A percentile compares a stretch with the other conserved stretches of the same genome.
phyloP scores from a whole-genome alignment of 2,113 vertebrate genomes.

The Uropsilus gracilis region DNA sequence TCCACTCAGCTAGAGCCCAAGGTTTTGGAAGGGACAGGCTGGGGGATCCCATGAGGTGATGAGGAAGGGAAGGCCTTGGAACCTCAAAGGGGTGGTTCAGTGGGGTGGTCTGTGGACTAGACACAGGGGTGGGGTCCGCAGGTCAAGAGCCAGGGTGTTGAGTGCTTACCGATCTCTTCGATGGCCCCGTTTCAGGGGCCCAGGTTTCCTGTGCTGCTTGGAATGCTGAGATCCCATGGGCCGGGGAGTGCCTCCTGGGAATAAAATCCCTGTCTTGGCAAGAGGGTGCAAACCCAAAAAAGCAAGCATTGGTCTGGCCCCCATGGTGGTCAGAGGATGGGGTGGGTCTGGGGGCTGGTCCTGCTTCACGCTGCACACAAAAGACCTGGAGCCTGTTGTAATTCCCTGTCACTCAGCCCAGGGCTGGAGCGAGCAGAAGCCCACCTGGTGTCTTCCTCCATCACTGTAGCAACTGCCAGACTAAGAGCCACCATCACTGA shows the following conservation, averaged over 20 bases:
- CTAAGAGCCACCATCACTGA: neutral
- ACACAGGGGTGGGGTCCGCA: neutral
- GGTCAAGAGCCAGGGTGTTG: neutral
- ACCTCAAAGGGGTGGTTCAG: neutral
- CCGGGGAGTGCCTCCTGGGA: slow-evolving; percentile 72
- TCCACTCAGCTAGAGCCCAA: neutral
- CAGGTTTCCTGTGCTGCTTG: slow-evolving; percentile 72
- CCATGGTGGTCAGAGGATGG: neutral
- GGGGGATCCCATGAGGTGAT: neutral
- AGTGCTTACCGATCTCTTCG: slow-evolving; percentile 76
- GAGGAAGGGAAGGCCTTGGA: neutral
- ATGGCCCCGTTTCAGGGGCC: slow-evolving; percentile 78
- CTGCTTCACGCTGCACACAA: neutral
- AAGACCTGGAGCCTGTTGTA: neutral
- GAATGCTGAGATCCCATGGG: slow-evolving; percentile 81
- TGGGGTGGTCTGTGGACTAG: neutral
- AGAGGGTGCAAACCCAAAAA: slow-evolving; percentile 53
- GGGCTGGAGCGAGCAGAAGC: neutral
- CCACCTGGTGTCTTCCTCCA: slow-evolving; percentile 16
- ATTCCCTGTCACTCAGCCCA: neutral
- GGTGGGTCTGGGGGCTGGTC: neutral
- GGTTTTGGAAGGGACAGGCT: neutral
- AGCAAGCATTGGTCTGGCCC: slow-evolving; percentile 4
- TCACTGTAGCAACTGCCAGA: neutral
- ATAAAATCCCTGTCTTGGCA: slow-evolving; percentile 76